phyloP scores from a whole-genome alignment of 2,888 invertebrate genomes.

The Polyommatus icarus region DNA sequence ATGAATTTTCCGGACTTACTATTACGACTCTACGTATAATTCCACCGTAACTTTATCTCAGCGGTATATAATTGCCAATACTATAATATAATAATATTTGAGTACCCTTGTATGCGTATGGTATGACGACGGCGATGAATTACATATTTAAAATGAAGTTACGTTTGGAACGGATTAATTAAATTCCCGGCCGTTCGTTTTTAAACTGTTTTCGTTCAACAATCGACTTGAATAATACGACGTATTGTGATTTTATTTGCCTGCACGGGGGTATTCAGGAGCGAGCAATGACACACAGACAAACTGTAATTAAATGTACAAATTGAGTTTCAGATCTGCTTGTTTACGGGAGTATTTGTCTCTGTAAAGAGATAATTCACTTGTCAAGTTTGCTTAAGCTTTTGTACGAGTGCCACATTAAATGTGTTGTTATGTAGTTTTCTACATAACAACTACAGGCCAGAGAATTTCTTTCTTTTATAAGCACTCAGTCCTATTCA shows the following conservation, averaged over 20 bases:
- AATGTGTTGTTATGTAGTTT: too few species aligned
- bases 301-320: neutral
- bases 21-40: too few species aligned
- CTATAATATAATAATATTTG: too few species aligned
- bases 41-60: too few species aligned
- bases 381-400: neutral
- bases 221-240: constrained; percentile 10
- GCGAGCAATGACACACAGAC: neutral
- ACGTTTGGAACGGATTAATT: constrained; percentile 17
- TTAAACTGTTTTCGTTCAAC: neutral
- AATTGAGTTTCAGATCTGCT: neutral
- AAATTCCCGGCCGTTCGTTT: neutral
- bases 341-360: neutral
- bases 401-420: neutral
- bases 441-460: too few species aligned
- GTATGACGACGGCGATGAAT: neutral
- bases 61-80: too few species aligned
- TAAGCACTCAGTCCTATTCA: too few species aligned
- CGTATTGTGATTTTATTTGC: constrained; percentile 6
- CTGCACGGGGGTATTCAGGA: neutral
- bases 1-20: too few species aligned
- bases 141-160: constrained; percentile 9
- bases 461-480: too few species aligned
- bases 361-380: neutral
- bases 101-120: neutral